Percentiles rank a stretch among this genome's conserved stretches.
These are phyloP conservation scores for Tyrophagus putrescentiae DNA, from an alignment of 1,140 invertebrate genomes.

Conservation along the genomic window DNA sequence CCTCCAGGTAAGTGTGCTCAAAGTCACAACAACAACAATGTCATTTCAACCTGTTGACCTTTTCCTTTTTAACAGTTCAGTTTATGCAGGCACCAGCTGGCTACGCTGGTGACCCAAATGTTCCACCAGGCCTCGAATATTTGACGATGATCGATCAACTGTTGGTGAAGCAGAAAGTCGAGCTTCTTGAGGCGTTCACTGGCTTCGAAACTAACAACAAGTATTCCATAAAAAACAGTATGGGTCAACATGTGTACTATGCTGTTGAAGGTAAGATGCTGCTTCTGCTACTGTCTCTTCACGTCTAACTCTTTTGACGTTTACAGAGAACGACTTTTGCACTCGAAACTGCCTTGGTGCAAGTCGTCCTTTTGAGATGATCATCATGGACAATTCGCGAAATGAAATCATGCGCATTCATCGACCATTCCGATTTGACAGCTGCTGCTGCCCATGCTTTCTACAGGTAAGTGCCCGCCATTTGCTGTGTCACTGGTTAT, in stretches of 20 bases:
- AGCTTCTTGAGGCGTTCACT: constrained; percentile 42
- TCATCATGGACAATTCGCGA: constrained; percentile 57
- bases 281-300: not conserved
- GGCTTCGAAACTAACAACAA: constrained; percentile 85
- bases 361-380: constrained; percentile 59
- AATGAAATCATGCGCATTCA: constrained; percentile 58
- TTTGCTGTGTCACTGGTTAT: constrained; percentile 3
- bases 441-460: constrained; percentile 67
- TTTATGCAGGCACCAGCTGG: not conserved
- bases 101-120: not conserved
- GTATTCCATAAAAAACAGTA: constrained; percentile 54
- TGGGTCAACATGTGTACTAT: constrained; percentile 63
- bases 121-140: constrained; percentile 23
- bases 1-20: no score
- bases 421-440: constrained; percentile 51
- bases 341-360: constrained; percentile 61
- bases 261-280: constrained; percentile 48
- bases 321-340: constrained; percentile 43
- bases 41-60: not conserved
- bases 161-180: constrained; percentile 24
- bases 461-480: constrained; percentile 47
- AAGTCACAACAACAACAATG: no score
- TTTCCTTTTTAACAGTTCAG: not conserved
- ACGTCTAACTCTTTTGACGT: not conserved
- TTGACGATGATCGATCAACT: constrained; percentile 22